These are phyloP conservation scores for Heliocidaris erythrogramma DNA, from an alignment of 35 echinoderm and acorn worm species.

Conservation along the genomic window DNA sequence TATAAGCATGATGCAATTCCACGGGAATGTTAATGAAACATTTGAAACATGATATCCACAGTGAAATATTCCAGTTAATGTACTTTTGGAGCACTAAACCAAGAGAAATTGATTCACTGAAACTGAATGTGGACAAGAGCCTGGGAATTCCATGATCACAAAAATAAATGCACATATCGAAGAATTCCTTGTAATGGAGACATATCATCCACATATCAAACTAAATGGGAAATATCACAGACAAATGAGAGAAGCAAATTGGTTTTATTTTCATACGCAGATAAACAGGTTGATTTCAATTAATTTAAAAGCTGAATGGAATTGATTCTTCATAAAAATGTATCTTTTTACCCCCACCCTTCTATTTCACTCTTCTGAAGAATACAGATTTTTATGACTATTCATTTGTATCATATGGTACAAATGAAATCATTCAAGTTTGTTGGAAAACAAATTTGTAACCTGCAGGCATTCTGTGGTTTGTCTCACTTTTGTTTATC, in stretches of 20 bases:
- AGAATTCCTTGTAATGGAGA: background rate
- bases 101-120: background rate
- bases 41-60: background rate
- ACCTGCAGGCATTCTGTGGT: background rate
- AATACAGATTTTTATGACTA: background rate
- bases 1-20: too few species aligned
- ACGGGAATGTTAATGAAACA: background rate
- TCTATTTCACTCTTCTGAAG: background rate
- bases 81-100: too few species aligned
- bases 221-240: background rate
- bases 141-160: background rate
- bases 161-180: background rate
- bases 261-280: background rate
- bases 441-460: background rate
- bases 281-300: background rate
- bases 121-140: background rate
- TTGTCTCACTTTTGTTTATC: background rate
- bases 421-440: background rate
- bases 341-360: background rate
- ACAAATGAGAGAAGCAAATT: background rate
- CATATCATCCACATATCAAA: background rate
- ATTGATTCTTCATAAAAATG: background rate
- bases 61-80: background rate
- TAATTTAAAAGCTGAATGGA: background rate
- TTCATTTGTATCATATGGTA: background rate